Conservation (phyloP, 1,140 invertebrate genomes). For the Wasmannia auropunctata region DNA sequence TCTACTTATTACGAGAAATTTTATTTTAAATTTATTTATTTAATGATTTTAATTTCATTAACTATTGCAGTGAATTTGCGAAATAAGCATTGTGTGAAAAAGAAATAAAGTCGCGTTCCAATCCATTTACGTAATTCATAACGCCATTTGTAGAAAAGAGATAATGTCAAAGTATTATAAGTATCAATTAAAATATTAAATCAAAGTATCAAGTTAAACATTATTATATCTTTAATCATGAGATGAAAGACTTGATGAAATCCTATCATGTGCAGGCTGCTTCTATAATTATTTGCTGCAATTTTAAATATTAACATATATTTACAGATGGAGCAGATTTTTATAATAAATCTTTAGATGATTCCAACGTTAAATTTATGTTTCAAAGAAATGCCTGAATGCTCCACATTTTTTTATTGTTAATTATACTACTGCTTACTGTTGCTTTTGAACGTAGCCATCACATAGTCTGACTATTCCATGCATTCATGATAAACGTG, state of each 20-base stretch:
- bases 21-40: neutral
- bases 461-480: neutral
- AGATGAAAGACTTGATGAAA: neutral
- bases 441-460: neutral
- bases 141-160: neutral
- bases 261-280: neutral
- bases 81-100: neutral
- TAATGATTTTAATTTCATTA: neutral
- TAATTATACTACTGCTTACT: neutral
- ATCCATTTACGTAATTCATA: neutral
- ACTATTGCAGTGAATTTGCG: neutral
- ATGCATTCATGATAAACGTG: neutral
- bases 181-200: neutral
- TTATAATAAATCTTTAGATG: neutral
- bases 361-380: neutral
- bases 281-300: neutral
- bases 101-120: neutral
- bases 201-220: neutral
- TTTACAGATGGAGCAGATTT: neutral
- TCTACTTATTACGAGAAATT: neutral
- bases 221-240: neutral
- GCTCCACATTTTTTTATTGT: neutral
- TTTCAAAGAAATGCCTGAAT: neutral
- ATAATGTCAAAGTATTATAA: neutral
- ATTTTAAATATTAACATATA: neutral